Evolutionary conservation across 2,113 vertebrate species (phyloP).

Genomic region (Silurus glanis): DNA sequence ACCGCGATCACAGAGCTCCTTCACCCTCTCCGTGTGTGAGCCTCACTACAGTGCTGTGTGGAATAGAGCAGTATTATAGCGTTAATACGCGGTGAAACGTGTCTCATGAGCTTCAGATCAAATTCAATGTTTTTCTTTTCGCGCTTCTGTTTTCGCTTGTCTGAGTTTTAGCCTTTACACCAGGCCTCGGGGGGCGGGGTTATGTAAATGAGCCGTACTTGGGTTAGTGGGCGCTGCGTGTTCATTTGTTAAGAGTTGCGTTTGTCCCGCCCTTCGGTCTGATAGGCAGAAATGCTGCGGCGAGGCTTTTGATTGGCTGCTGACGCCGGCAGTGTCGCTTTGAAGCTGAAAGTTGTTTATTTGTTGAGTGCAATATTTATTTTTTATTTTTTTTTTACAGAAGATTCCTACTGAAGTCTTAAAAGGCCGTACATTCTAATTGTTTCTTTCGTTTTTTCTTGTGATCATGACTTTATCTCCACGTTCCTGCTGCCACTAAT

Average conservation of each 20-base stretch:
- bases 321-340: not conserved
- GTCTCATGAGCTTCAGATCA: not conserved
- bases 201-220: not conserved
- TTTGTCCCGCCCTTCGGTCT: not conserved
- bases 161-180: slow-evolving; percentile 37
- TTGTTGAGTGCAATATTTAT: too few relatives aligned
- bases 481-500: too few relatives aligned
- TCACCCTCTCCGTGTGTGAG: too few relatives aligned
- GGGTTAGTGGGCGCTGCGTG: not conserved
- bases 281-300: slow-evolving; percentile 6
- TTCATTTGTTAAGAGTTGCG: not conserved
- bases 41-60: too few relatives aligned
- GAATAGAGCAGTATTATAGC: too few relatives aligned
- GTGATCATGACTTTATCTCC: too few relatives aligned
- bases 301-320: not conserved
- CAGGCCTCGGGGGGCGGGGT: slow-evolving; percentile 4
- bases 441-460: too few relatives aligned
- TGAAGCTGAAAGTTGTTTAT: not conserved
- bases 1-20: too few relatives aligned
- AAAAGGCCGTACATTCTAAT: too few relatives aligned
- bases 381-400: too few relatives aligned
- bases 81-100: too few relatives aligned
- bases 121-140: slow-evolving; percentile 30
- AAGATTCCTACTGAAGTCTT: too few relatives aligned
- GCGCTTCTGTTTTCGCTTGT: slow-evolving; percentile 39